Conservation (phyloP, 2,888 invertebrate species). For the Drosophila greeni region DNA sequence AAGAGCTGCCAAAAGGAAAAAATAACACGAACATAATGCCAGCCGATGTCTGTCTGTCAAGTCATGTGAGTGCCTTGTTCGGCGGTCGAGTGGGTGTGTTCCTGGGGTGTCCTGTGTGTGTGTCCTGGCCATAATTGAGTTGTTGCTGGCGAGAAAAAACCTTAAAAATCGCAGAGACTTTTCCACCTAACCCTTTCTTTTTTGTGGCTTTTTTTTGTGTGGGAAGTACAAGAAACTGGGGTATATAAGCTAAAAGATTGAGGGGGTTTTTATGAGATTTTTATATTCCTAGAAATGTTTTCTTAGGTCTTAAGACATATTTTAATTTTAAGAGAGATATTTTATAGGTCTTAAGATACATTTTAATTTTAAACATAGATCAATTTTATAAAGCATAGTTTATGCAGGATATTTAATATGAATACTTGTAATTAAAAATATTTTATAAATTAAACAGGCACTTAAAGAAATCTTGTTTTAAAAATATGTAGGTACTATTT, state of each 20-base stretch:
- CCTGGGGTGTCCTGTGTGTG: slow-evolving; percentile 33
- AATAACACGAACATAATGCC: slow-evolving; percentile 56
- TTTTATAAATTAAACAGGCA: neutral
- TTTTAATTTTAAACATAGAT: neutral
- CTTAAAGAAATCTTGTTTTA: neutral
- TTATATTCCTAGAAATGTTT: neutral
- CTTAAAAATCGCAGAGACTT: slow-evolving; percentile 47
- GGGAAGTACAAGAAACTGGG: neutral
- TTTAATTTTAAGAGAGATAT: neutral
- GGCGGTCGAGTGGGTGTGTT: slow-evolving; percentile 19
- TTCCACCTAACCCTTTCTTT: slow-evolving; percentile 30
- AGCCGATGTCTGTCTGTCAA: slow-evolving; percentile 62
- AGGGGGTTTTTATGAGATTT: neutral
- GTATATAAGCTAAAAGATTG: neutral
- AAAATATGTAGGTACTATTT: too few species aligned
- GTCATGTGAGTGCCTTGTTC: slow-evolving; percentile 53
- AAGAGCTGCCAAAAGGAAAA: slow-evolving; percentile 16
- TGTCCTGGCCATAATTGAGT: slow-evolving; percentile 70
- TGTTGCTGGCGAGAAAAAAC: slow-evolving; percentile 52
- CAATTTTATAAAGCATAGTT: fast-evolving
- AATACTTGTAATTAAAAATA: too few species aligned
- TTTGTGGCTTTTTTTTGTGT: neutral
- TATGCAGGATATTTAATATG: too few species aligned
- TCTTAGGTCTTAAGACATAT: neutral
- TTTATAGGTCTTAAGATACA: neutral